Base-by-base conservation (phyloP, 2,888 invertebrate species). In the Lochmaea crataegi region DNA sequence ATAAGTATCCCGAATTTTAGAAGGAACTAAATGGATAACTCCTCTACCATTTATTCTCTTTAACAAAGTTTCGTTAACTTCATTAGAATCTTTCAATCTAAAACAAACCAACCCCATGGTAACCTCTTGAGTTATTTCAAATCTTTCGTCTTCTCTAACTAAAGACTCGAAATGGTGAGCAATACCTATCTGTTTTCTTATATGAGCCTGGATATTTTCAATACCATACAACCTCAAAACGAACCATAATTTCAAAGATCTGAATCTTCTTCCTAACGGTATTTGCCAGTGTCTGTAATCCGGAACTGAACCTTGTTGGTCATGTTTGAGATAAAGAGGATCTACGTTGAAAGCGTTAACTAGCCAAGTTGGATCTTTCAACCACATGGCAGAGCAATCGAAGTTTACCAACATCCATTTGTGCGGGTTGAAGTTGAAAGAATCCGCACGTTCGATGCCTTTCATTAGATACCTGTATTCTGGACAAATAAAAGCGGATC, bases 351-450 rank as follows among this genome's bases (percentile, higher is more conserved):
- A 96, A 0, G 99, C 98, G 82, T 97, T 94, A 0, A 98, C 94
- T 70, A 99, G 91, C 90, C 95, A 94, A 65, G 93, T 91, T 76
- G 96, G 95, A 83, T 96, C 92, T 83, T 95, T 96, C 4, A 96
- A 88, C 99, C 99, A 99, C 95, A 99, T 94, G 0, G 98, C 94
- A 12, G 99, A 99, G 85, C 99, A 99, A 87, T 99, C 99, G 82
- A 99, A 99, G 87, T 97, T 99, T n/a, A 99, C 96, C 79, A 99
- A 87, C 91, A 99, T 89, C 99, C 99, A 99, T 87, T 99, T 99
- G 87, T 99, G 99, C 0, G 99, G 99, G 86, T 99, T 99, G 84
- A 99, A 98, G 87, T 99, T 98, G 86, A 99, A 98, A 0, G 98
- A 99, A 83, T 97, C 95, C 0, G 97, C 98, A 74, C 91, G 91